Base-by-base conservation (phyloP, 2,888 invertebrate species). In the Napeogenes sylphis region DNA sequence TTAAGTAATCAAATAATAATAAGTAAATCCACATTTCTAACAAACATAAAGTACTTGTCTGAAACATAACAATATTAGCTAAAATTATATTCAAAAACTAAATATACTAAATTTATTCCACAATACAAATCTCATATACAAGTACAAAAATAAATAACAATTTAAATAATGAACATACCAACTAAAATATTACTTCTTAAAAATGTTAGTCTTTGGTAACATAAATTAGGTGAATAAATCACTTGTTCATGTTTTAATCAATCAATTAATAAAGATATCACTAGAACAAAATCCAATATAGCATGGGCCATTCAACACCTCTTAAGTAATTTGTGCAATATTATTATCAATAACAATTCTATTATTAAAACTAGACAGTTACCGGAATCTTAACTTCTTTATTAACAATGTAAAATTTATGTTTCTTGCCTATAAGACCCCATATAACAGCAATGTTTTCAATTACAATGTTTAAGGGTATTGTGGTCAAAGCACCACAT, bases 331-430 rank as follows among this genome's bases (percentile, higher is more conserved):
- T 83, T 86, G 87, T 87, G 87, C 87, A 83, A 62, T 62, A 12
- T 59, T 79, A 79, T 82, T 79, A 71, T 72, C 70, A 71, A 72
- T 69, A 78, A 76, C 70, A 75, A 77, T 42, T 10, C 3, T 68
- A 75, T 69, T 71, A 30, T 30, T 51, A 51, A 21, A 79, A 78
- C 87, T 91, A 94, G 73, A 94, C 93, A 64, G 92, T 93, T 69
- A 94, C 92, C 66, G 94, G 91, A 66, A 93, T 92, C 80, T 93
- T 93, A 60, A 95, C 91, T 84, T 97, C 97, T 85, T 99, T 99
- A 85, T 98, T 97, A 59, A 99, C 98, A 76, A 99, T 95, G 86
- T 98, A 99, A 91, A 99, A 99, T 86, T 97, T 97, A 90, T 98
- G 96, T 89, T 99, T 99, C 79, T 97, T 96, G 14, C 98, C 97